Evolutionary conservation across 1,140 invertebrate species (phyloP), one percentile per base, ranked within the genome.

Genomic region (Drosophila micromelanica): DNA sequence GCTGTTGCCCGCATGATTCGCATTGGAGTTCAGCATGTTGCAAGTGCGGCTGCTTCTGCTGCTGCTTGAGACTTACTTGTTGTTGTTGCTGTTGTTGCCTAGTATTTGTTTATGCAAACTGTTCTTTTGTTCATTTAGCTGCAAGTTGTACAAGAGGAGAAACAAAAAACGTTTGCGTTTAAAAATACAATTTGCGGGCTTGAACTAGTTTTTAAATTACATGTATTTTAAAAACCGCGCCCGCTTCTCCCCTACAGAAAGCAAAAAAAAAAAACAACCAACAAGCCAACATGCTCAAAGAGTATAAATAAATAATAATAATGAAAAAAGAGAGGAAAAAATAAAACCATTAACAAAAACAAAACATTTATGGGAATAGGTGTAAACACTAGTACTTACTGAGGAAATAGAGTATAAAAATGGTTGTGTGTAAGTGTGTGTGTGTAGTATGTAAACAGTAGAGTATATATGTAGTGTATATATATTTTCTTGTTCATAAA

Each of bases 11-110:
- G 80, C 71, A 77, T 85, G 80, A 75, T 82, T 82, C 64, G 78
- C 82, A 82, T 87, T 86, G 46, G 81, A 86, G 78, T 87, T 87
- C 62, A 87, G 78, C 81, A 87, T 87, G 40, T 61, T 87, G 67
- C 62, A 35, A 35, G 7, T 57, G 74, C 65, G 68, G 76, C 51
- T 77, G 64, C 59, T 48, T 30, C 30, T 51, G 23, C 35, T 61
- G 68, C 52, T 35, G 27, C 20, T 56, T 63, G 61, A 52, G 27
- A 70, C 59, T 73, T 49, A 54, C 38, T 37, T 74, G 23, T 9
- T 55, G 57, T 54, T 42, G 30, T 37, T 69, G 23, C 37, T 77
- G 35, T 45, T 76, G 55, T 46, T 77, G 43, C 67, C 49, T 45
- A 43, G 27, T 56, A 27, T 20, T 55, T 61, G 35, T 48, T 59